Percentiles rank a stretch among this genome's conserved stretches.
Conservation (phyloP, 2,888 invertebrate genomes). For the Cheilosia vernalis region DNA sequence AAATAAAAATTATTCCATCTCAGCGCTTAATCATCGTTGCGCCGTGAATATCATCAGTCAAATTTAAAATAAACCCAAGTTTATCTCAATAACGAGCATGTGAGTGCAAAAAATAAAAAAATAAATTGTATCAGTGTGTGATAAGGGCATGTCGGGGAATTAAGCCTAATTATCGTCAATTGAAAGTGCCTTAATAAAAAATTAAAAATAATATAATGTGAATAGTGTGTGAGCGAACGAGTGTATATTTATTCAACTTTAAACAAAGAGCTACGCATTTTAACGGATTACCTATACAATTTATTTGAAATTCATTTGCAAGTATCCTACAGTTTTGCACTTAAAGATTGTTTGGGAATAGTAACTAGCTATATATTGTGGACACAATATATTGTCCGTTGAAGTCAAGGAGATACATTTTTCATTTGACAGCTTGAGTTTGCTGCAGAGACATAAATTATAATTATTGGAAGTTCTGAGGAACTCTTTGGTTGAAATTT, state of each 20-base stretch:
- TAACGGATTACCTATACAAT: conserved; percentile 41
- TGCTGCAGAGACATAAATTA: background rate
- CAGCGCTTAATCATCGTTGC: conserved; percentile 17
- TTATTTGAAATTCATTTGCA: conserved; percentile 27
- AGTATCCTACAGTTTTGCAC: conserved; percentile 22
- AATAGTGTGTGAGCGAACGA: conserved; percentile 11
- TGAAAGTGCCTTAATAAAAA: conserved; percentile 63
- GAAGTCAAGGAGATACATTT: conserved; percentile 38
- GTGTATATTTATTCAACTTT: conserved; percentile 18
- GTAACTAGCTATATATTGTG: background rate
- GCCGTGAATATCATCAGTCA: conserved; percentile 47
- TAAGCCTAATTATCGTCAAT: conserved; percentile 71
- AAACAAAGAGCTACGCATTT: conserved; percentile 37
- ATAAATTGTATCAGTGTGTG: conserved; percentile 44
- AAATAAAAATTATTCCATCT: conserved; percentile 9
- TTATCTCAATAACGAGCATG: conserved; percentile 17
- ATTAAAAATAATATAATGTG: conserved; percentile 19
- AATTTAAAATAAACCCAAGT: conserved; percentile 31
- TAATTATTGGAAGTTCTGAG: background rate
- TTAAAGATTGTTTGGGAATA: background rate
- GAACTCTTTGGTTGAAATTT: too few relatives aligned
- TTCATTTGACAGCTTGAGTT: conserved; percentile 4
- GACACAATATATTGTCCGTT: conserved; percentile 2
- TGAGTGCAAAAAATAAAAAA: conserved; percentile 39
- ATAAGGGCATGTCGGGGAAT: conserved; percentile 59